Evolutionary conservation across 2,888 invertebrate genomes (phyloP).

Genomic region (Drosophila mulleri): DNA sequence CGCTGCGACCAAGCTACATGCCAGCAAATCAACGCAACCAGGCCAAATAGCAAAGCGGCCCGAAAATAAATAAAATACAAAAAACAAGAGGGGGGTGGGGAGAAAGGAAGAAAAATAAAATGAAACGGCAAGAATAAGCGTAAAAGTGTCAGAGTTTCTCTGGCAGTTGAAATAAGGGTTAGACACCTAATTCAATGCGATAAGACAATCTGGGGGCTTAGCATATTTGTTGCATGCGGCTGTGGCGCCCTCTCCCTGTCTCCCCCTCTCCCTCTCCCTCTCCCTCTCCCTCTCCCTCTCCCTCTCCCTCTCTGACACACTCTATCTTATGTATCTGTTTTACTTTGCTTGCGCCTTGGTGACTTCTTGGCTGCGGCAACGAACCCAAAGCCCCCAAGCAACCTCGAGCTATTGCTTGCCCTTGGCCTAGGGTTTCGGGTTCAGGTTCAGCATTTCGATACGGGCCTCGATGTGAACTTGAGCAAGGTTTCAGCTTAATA

Average conservation of each 20-base stretch:
- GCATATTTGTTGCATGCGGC: slow-evolving; percentile 69
- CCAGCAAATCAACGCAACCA: slow-evolving; percentile 50
- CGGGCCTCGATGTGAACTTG: slow-evolving; percentile 32
- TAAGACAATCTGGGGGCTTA: slow-evolving; percentile 67
- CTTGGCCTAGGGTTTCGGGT: slow-evolving; percentile 22
- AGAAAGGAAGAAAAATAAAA: background rate
- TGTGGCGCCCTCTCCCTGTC: background rate
- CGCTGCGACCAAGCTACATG: slow-evolving; percentile 25
- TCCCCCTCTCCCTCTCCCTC: background rate
- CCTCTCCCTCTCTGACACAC: too few species aligned
- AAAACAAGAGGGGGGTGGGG: too few species aligned
- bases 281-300: background rate
- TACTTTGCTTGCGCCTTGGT: slow-evolving; percentile 53
- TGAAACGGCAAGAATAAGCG: slow-evolving; percentile 49
- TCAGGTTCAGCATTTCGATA: slow-evolving; percentile 17
- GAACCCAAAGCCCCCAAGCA: background rate
- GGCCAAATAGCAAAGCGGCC: slow-evolving; percentile 11
- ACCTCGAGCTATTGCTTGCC: slow-evolving; percentile 2
- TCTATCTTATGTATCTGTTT: slow-evolving; percentile 46
- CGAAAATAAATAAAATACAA: background rate
- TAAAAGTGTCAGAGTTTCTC: slow-evolving; percentile 65
- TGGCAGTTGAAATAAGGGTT: slow-evolving; percentile 69
- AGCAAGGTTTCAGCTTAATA: slow-evolving; percentile 31
- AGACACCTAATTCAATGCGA: slow-evolving; percentile 70
- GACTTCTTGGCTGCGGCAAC: slow-evolving; percentile 42